A percentile compares a stretch with the other conserved stretches of the same genome.
Evolutionary conservation across 2,113 vertebrate genomes (phyloP).

Genomic region (Calcarius ornatus): DNA sequence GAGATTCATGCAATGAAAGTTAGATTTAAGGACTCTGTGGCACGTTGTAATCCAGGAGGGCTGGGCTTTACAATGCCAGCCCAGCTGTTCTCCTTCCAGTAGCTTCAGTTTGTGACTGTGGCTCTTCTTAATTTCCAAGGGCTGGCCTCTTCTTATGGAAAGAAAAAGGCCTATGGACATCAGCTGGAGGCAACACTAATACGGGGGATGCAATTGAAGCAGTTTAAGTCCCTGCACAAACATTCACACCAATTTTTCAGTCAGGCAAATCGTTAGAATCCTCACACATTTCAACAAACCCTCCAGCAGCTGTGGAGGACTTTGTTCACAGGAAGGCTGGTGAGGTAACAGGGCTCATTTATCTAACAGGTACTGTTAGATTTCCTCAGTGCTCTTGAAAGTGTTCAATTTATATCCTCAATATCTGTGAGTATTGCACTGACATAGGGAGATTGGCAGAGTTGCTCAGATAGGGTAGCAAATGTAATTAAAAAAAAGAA

Average conservation of each 20-base stretch:
- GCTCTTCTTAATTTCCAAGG: not conserved
- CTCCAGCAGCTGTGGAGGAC: not conserved
- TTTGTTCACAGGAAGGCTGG: not conserved
- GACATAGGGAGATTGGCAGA: not conserved
- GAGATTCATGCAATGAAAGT: not conserved
- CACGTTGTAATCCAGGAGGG: accelerated
- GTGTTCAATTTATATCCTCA: accelerated
- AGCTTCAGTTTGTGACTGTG: not conserved
- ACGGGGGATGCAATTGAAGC: accelerated
- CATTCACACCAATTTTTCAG: accelerated
- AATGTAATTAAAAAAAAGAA: not conserved
- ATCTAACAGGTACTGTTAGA: not conserved
- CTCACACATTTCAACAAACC: too few species aligned
- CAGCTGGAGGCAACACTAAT: not conserved
- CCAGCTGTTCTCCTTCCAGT: not conserved
- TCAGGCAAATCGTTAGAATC: not conserved
- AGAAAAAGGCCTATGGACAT: not conserved
- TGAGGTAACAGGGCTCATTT: not conserved
- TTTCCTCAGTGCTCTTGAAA: not conserved
- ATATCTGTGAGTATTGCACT: not conserved
- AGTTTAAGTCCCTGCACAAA: not conserved
- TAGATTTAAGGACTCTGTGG: not conserved
- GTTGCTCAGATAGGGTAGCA: not conserved
- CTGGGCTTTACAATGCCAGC: not conserved
- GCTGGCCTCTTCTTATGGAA: not conserved